Percentiles rank a stretch among this genome's conserved stretches.
phyloP scores from a whole-genome alignment of 2,113 vertebrate species.

The Triplophysa siluroides region DNA sequence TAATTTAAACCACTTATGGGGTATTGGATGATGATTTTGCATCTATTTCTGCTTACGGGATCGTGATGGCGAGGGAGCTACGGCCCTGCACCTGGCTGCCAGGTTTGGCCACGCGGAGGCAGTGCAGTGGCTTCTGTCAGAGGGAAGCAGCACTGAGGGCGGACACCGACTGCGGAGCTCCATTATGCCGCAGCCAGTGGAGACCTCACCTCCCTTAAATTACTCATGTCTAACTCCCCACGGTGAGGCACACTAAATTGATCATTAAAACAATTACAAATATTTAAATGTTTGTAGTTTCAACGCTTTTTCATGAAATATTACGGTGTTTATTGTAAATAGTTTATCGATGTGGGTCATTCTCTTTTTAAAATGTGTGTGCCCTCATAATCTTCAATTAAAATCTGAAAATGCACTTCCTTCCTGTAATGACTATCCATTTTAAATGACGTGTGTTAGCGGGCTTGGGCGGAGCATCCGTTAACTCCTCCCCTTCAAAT shows the following conservation, averaged over 20 bases:
- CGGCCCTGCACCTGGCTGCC: conserved; percentile 79
- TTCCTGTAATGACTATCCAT: no score
- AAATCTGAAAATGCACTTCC: no score
- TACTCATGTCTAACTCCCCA: conserved; percentile 70
- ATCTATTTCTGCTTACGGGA: conserved; percentile 65
- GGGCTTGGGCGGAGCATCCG: no score
- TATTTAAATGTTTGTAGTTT: no score
- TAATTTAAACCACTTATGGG: no score
- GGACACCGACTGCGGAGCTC: conserved; percentile 77
- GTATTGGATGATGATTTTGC: background rate
- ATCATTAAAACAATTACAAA: background rate
- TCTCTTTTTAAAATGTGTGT: no score
- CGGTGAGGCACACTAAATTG: conserved; percentile 63
- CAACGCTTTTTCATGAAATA: no score
- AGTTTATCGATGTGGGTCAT: no score
- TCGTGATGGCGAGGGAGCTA: conserved; percentile 76
- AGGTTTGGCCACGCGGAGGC: conserved; percentile 75
- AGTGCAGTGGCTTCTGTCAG: conserved; percentile 73
- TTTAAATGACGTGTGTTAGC: no score
- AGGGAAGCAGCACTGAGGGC: conserved; percentile 64
- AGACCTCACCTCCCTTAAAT: conserved; percentile 78
- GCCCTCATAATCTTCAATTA: no score
- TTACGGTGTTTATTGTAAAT: no score
- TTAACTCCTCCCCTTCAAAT: no score
- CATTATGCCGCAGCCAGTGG: conserved; percentile 84